These are phyloP conservation scores for Lutraria rhynchaena DNA, from an alignment of 1,140 invertebrate species.

Conservation along the genomic window DNA sequence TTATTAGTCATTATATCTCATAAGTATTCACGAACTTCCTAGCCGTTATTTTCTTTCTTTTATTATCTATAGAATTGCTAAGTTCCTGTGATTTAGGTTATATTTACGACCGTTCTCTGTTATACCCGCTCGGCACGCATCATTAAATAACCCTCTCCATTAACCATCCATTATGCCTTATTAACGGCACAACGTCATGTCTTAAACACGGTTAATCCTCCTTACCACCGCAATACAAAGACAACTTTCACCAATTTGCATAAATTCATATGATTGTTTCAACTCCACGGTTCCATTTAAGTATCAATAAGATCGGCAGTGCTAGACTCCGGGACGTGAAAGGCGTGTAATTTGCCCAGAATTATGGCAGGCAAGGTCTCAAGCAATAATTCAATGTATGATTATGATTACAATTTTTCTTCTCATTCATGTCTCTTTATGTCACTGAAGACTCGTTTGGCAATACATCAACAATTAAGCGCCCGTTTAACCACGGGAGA, in stretches of 20 bases:
- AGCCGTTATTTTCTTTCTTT: slow-evolving; percentile 11
- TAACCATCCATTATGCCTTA: slow-evolving; percentile 53
- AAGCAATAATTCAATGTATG: slow-evolving; percentile 60
- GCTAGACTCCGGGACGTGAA: slow-evolving; percentile 24
- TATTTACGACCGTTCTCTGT: slow-evolving; percentile 42
- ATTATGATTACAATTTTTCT: slow-evolving; percentile 56
- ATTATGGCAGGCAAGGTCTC: slow-evolving; percentile 44
- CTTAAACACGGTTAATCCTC: slow-evolving; percentile 52
- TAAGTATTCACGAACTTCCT: slow-evolving; percentile 19
- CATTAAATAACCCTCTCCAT: slow-evolving; percentile 27
- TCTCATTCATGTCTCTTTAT: slow-evolving; percentile 58
- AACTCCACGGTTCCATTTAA: slow-evolving; percentile 53
- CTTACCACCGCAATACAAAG: slow-evolving; percentile 48
- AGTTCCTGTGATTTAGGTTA: slow-evolving; percentile 27
- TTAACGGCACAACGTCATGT: slow-evolving; percentile 41
- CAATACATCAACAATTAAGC: slow-evolving; percentile 57
- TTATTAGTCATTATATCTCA: slow-evolving; percentile 3
- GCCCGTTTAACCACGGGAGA: slow-evolving; percentile 37
- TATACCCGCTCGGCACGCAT: neutral
- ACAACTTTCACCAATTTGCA: slow-evolving; percentile 58
- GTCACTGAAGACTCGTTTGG: slow-evolving; percentile 42
- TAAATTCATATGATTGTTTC: slow-evolving; percentile 54
- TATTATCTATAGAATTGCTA: slow-evolving; percentile 55
- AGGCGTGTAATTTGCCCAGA: slow-evolving; percentile 50
- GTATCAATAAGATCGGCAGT: slow-evolving; percentile 49